Evolutionary conservation across 2,797 vertebrate genomes (phyloP).

Genomic region (Oreortyx pictus): DNA sequence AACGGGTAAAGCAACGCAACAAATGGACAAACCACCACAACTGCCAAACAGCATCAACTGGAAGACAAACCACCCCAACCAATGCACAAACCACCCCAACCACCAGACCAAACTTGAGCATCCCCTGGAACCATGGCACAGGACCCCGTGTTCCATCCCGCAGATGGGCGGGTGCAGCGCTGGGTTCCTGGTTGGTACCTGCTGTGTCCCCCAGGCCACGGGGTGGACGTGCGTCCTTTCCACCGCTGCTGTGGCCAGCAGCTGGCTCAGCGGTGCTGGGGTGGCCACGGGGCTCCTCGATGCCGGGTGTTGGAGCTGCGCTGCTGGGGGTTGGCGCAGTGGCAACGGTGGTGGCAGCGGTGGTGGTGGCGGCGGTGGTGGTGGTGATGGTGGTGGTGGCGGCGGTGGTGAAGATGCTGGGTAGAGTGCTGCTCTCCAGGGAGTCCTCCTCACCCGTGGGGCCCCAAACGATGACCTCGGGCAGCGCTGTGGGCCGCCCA

Average conservation of each 20-base stretch:
- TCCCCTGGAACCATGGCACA: not conserved
- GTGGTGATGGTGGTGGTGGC: slow-evolving; percentile 56
- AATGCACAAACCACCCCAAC: not conserved
- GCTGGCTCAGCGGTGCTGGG: slow-evolving; percentile 76
- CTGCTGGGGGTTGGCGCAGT: slow-evolving; percentile 59
- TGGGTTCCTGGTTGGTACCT: slow-evolving; percentile 54
- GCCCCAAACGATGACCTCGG: slow-evolving; percentile 83
- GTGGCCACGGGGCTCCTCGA: slow-evolving; percentile 54
- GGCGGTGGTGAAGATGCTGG: slow-evolving; percentile 59
- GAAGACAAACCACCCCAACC: no score
- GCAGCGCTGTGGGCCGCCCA: slow-evolving; percentile 67
- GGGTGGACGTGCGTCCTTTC: slow-evolving; percentile 72
- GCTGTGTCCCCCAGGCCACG: slow-evolving; percentile 80
- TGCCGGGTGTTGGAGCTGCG: slow-evolving; percentile 24
- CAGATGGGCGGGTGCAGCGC: not conserved
- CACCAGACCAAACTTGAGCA: not conserved
- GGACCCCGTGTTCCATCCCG: not conserved
- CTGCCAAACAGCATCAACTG: no score
- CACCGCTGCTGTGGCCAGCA: slow-evolving; percentile 63
- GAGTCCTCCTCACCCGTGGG: slow-evolving; percentile 81
- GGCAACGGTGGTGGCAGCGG: not conserved
- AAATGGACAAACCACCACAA: no score
- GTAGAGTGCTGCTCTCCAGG: slow-evolving; percentile 74
- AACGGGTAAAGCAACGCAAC: not conserved
- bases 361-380: not conserved